These are phyloP conservation scores for Acrocephalus arundinaceus DNA, from an alignment of 2,113 vertebrate species.

Conservation along the genomic window DNA sequence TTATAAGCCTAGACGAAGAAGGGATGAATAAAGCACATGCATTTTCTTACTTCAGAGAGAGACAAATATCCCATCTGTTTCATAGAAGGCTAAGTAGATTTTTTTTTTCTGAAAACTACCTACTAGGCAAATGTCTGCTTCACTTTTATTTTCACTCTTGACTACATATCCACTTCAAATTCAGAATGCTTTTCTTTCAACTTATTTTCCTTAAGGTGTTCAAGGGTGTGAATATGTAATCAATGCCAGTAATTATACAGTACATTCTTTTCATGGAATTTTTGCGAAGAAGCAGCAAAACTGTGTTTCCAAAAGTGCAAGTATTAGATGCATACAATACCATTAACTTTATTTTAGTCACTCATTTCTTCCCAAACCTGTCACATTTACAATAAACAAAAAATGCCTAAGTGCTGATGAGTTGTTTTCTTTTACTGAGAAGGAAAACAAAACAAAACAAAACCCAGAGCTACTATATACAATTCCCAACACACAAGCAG, in stretches of 20 bases:
- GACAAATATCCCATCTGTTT: constrained; percentile 31
- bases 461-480: not conserved
- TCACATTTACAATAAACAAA: not conserved
- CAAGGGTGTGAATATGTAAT: constrained; percentile 19
- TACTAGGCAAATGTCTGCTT: constrained; percentile 18
- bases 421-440: not conserved
- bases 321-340: not conserved
- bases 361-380: not conserved
- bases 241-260: not conserved
- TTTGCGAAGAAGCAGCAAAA: not conserved
- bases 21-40: constrained; percentile 6
- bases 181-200: constrained; percentile 33
- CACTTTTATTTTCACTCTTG: constrained; percentile 39
- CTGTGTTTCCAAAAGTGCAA: not conserved
- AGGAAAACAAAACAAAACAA: not conserved
- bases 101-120: constrained; percentile 1
- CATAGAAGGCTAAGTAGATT: not conserved
- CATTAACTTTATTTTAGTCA: not conserved
- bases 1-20: not conserved
- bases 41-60: constrained; percentile 32
- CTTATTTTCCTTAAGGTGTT: constrained; percentile 27
- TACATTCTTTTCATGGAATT: not conserved
- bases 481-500: not conserved
- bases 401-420: not conserved
- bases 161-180: constrained; percentile 26